These are phyloP conservation scores for Callithrix jacchus DNA, from an alignment of 2,113 vertebrate species.

Conservation along the genomic window DNA sequence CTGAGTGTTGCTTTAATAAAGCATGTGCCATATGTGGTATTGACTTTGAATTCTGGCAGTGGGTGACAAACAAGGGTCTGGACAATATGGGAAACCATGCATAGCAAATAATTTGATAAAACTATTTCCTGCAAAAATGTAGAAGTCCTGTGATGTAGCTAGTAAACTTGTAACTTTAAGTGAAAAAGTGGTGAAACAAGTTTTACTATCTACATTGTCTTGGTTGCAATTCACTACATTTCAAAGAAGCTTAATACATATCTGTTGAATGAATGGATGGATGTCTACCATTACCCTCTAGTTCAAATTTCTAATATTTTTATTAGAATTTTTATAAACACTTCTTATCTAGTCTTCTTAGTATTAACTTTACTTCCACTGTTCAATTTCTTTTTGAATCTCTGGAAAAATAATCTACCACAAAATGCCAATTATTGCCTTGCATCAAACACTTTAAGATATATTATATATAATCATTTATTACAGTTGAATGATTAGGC, in stretches of 20 bases:
- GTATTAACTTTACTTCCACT: not conserved
- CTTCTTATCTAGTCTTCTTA: not conserved
- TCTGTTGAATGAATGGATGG: not conserved
- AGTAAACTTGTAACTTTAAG: not conserved
- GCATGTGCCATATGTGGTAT: not conserved
- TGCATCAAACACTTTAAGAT: not conserved
- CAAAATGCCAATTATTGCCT: not conserved
- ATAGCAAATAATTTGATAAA: not conserved
- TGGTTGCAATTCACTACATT: not conserved
- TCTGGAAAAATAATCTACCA: not conserved
- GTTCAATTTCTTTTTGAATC: not conserved
- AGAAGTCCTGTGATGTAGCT: not conserved
- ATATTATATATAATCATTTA: not conserved
- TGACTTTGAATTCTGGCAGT: not conserved
- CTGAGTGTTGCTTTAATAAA: not conserved
- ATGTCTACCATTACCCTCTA: not conserved
- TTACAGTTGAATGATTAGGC: not conserved
- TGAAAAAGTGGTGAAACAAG: not conserved
- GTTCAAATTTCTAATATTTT: not conserved
- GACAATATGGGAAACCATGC: not conserved
- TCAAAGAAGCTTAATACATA: not conserved
- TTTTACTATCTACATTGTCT: not conserved
- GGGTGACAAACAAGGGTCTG: not conserved
- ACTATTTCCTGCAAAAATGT: not conserved
- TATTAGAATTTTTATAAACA: not conserved